Conservation (phyloP, 2,113 vertebrate species). For the Otocyon megalotis region DNA sequence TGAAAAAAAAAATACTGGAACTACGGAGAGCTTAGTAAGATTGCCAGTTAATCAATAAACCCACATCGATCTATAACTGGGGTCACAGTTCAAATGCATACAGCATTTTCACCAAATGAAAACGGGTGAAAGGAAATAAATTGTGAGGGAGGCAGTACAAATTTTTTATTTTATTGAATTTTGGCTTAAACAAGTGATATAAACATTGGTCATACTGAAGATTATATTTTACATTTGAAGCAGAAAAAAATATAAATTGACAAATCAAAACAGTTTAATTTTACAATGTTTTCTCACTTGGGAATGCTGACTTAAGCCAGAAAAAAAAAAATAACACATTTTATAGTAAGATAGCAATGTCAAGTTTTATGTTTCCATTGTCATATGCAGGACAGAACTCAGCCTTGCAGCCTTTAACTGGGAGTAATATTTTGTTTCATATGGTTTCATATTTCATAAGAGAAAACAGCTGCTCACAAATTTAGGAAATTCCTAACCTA, state of each 20-base stretch:
- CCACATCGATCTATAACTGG: background rate
- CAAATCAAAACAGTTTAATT: background rate
- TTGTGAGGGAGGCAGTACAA: background rate
- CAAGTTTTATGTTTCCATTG: conserved; percentile 35
- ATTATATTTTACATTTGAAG: conserved; percentile 33
- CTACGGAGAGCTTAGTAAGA: conserved; percentile 10
- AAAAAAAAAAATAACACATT: background rate
- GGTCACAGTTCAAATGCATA: conserved; percentile 43
- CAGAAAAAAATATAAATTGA: conserved; percentile 35
- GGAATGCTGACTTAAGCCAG: background rate
- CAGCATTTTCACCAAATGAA: conserved; percentile 44
- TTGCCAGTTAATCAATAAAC: conserved; percentile 71
- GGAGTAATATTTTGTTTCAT: conserved; percentile 34
- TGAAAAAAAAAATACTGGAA: conserved; percentile 19
- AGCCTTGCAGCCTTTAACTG: conserved; percentile 3
- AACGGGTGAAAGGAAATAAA: conserved; percentile 64
- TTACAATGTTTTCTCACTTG: background rate
- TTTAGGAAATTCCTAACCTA: conserved; percentile 54
- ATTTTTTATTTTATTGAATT: conserved; percentile 15
- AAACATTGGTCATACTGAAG: background rate
- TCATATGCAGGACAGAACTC: conserved; percentile 3
- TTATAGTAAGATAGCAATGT: background rate
- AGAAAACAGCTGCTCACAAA: conserved; percentile 56
- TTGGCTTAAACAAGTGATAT: conserved; percentile 18
- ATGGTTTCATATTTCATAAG: conserved; percentile 56